Evolutionary conservation across 2,797 vertebrate genomes (phyloP).

Genomic region (Squalus acanthias): DNA sequence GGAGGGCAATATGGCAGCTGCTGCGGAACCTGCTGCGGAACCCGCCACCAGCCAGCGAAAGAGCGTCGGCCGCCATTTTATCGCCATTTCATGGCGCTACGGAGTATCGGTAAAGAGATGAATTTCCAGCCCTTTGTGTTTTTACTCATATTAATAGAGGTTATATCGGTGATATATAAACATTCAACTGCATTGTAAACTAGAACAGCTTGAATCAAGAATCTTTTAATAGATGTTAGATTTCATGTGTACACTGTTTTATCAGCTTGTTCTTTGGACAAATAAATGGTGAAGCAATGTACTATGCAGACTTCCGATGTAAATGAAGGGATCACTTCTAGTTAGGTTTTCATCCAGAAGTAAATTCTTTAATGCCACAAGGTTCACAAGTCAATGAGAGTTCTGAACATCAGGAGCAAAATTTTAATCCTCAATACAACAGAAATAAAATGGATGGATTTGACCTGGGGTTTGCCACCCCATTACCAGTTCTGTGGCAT

Average conservation of each 20-base stretch:
- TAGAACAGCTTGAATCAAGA: neutral
- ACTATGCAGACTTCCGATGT: neutral
- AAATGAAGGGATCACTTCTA: neutral
- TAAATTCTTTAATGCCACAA: neutral
- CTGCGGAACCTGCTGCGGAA: too few species aligned
- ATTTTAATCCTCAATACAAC: neutral
- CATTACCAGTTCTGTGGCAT: neutral
- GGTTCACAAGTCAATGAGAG: neutral
- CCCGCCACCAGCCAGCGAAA: too few species aligned
- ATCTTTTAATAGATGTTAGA: neutral
- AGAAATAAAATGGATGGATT: constrained; percentile 5
- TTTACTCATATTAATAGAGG: neutral
- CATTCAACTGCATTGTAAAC: neutral
- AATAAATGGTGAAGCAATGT: neutral
- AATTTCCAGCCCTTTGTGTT: neutral
- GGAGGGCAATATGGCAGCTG: too few species aligned
- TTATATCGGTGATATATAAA: too few species aligned
- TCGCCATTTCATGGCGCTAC: too few species aligned
- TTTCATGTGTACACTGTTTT: neutral
- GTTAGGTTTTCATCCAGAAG: neutral
- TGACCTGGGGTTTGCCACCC: neutral
- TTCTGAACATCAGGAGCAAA: neutral
- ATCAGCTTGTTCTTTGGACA: neutral
- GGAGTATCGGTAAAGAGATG: too few species aligned
- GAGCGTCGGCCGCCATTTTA: too few species aligned